These are phyloP conservation scores for Danaus melanippus DNA, from an alignment of 1,140 invertebrate genomes.

Conservation along the genomic window DNA sequence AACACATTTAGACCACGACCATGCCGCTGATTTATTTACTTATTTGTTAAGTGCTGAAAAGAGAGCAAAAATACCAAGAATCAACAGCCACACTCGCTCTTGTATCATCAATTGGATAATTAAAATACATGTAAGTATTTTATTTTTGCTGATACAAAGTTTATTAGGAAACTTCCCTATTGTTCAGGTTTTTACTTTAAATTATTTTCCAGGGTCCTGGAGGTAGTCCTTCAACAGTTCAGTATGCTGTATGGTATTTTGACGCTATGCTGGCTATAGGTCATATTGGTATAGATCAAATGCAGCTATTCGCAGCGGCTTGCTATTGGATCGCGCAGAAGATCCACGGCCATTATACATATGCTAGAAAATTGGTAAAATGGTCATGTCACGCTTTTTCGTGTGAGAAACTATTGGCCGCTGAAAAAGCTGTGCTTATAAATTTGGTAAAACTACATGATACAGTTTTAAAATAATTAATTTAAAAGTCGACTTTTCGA, in stretches of 20 bases:
- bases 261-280: conserved; percentile 28
- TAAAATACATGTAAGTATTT: conserved; percentile 48
- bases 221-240: conserved; percentile 38
- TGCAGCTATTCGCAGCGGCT: conserved; percentile 43
- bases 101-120: conserved; percentile 57
- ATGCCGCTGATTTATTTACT: conserved; percentile 30
- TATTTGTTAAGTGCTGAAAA: conserved; percentile 38
- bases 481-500: no score
- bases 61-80: conserved; percentile 16
- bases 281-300: conserved; percentile 23
- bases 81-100: conserved; percentile 29
- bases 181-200: conserved; percentile 4
- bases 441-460: conserved; percentile 35
- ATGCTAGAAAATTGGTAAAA: conserved; percentile 32
- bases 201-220: conserved; percentile 27
- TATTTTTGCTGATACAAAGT: conserved; percentile 1
- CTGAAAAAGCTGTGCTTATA: conserved; percentile 37
- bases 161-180: not conserved
- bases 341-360: conserved; percentile 23
- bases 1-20: conserved; percentile 26
- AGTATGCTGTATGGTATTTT: conserved; percentile 45
- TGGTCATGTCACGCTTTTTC: conserved; percentile 33
- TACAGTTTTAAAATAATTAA: no score
- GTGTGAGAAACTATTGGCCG: conserved; percentile 21
- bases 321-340: conserved; percentile 56